Evolutionary conservation across 2,888 invertebrate genomes (phyloP), one percentile per base, ranked within the genome.

Genomic region (Mesorhabditis spiculigera): DNA sequence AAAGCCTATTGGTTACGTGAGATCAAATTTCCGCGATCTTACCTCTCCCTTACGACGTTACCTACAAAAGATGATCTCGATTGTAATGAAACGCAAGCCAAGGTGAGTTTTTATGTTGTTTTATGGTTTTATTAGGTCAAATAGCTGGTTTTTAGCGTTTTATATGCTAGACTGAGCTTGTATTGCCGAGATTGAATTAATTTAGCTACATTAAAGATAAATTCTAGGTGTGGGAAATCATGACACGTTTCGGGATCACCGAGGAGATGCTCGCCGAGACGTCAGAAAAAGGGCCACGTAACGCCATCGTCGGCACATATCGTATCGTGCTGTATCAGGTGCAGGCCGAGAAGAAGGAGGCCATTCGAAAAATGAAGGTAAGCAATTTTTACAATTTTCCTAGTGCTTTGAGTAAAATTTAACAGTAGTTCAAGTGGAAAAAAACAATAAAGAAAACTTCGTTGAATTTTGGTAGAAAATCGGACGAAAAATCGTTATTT

Each of bases 221-320:
- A 28, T 72, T 71, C n/a, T 68, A 75, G 75, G 76, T 74, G 28
- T 74, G 74, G 74, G 69, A 66, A 50, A 69, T 73, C 4, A 75
- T 78, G 72, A 72, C 71, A 62, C 71, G 72, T 66, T 81, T 73
- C 65, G 91, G 91, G 1, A 90, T 91, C 58, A 89, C 87, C 13
- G 87, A 89, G 0, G 89, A 89, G 70, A 90, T 90, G 88, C 86
- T 91, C 64, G 87, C 88, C 68, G 87, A 90, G 41, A 87, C 88
- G 41, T 87, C 87, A 62, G 89, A 89, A 74, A 78, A 76, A 43
- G 78, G 91, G 45, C 90, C 90, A 2, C 87, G 90, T 67, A 90
- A 90, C 78, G 89, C 90, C 75, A 88, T 91, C 58, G 90, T 91
- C 65, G 91, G 91, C 8, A 90, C 91, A 65, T 92, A 91, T 86